Percentiles rank a stretch among this genome's conserved stretches.
phyloP scores from a whole-genome alignment of 2,888 invertebrate species.

The Spatulosminthurus flaviceps region DNA sequence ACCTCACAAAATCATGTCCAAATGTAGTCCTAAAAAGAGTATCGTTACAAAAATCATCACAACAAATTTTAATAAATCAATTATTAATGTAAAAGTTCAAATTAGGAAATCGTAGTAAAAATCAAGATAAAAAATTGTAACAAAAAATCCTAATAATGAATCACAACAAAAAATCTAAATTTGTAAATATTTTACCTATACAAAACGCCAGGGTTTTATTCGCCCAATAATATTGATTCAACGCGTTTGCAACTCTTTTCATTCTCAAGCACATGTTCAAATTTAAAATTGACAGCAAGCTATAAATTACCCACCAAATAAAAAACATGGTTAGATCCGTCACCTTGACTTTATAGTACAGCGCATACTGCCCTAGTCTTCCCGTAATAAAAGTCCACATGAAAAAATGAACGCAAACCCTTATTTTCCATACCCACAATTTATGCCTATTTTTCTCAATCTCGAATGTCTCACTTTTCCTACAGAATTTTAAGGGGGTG shows the following conservation, averaged over 20 bases:
- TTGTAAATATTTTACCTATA: neutral
- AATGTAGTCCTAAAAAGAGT: no score
- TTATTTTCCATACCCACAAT: neutral
- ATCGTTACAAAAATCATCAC: no score
- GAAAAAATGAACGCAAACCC: neutral
- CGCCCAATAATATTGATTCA: neutral
- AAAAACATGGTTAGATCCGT: neutral
- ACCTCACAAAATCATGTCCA: no score
- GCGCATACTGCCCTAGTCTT: neutral
- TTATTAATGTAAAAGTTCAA: no score
- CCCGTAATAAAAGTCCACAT: neutral
- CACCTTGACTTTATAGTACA: neutral
- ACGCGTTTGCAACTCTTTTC: neutral
- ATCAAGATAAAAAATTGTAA: no score
- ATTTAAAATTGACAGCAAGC: neutral
- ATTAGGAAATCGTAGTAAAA: no score
- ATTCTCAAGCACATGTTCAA: neutral
- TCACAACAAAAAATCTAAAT: no score
- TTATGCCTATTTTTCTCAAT: neutral
- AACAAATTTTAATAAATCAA: no score
- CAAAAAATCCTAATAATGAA: no score
- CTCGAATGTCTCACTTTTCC: neutral
- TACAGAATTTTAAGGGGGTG: neutral
- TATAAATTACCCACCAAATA: conserved; percentile 23
- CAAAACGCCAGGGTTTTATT: neutral